Evolutionary conservation across 1,140 invertebrate genomes (phyloP), one percentile per base, ranked within the genome.

Genomic region (Cotesia chilonis): DNA sequence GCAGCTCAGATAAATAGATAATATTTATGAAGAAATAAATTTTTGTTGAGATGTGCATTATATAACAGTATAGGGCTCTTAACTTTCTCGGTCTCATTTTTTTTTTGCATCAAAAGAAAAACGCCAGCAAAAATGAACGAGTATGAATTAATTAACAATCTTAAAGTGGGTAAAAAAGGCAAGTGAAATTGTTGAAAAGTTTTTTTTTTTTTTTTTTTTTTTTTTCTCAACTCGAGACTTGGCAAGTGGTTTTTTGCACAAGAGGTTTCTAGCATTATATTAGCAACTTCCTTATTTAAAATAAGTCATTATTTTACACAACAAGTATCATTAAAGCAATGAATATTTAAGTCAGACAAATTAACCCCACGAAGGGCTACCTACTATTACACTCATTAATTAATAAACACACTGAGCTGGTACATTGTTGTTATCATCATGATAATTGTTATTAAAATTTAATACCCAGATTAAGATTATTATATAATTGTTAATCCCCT

Each of bases 11-110:
- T 28, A 28, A 28, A 28, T 28, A 28, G 28, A 28, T 28, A 28
- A 28, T 28, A 28, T 28, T 0, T 28, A 28, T 3, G 28, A 28
- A 28, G 28, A 78, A 75, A 79, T 79, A 79, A 79, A 69, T 69
- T 28, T 28, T 28, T 28, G 28, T 28, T 28, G 1, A 28, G 3
- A 28, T 28, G 3, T 28, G 28, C 28, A 28, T 28, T 28, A 28
- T 28, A 28, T 28, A 28, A 28, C 3, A 28, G 28, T 28, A 28
- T 28, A 28, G 28, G 1, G 2, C n/a, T 69, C 55, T 47, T 60
- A 28, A 61, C 17, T 47, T 69, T 57, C 37, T 69, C n/a, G 3
- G 28, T 59, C n/a, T 52, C 38, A 60, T 41, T n/a, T 5, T n/a
- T 41, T 6, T 1, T 14, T 38, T 38, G 35, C 7, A 61, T 61